Evolutionary conservation across 2,888 invertebrate species (phyloP), one percentile per base, ranked within the genome.

Genomic region (Drosophila histrio): DNA sequence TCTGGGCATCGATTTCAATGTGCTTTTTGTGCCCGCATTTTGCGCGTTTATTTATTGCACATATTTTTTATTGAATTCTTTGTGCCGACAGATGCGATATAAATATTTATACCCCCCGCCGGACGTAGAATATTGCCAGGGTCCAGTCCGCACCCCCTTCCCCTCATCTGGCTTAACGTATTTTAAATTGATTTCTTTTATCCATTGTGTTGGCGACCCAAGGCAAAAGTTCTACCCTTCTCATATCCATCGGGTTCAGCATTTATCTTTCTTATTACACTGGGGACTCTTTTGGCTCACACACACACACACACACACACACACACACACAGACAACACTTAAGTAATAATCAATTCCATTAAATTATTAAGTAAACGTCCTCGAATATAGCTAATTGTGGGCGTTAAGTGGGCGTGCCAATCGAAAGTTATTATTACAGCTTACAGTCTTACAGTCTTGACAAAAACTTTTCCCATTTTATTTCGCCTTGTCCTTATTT

Each of bases 21-120:
- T 61, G 38, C 43, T 63, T 58, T 67, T 59, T 58, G 49, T 58
- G 46, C 61, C 64, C 64, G 64, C 68, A 71, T 68, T 56, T 64
- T 71, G 68, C 63, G 62, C 72, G 79, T 74, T 79, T 84, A 84
- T 84, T 84, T 84, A 84, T 84, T 88, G 83, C 80, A 74, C 84
- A 83, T 83, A 85, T 87, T 88, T 85, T 84, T 84, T 84, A 84
- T 84, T 84, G 83, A 84, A 84, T 84, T 86, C 83, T 71, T 86
- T 69, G 64, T 61, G 84, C 63, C 81, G 87, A 73, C 87, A 64
- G 85, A 68, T 72, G 67, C 79, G 79, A 75, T 81, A 87, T 82
- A 87, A 87, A 82, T 82, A 82, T 82, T 87, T 81, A 82, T 82
- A 79, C 66, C 39, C 21, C 28, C 53, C 28, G 28, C 66, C 68